Percentiles rank a stretch among this genome's conserved stretches.
Evolutionary conservation across 2,888 invertebrate species (phyloP).

Genomic region (Netelia fuscicornis): DNA sequence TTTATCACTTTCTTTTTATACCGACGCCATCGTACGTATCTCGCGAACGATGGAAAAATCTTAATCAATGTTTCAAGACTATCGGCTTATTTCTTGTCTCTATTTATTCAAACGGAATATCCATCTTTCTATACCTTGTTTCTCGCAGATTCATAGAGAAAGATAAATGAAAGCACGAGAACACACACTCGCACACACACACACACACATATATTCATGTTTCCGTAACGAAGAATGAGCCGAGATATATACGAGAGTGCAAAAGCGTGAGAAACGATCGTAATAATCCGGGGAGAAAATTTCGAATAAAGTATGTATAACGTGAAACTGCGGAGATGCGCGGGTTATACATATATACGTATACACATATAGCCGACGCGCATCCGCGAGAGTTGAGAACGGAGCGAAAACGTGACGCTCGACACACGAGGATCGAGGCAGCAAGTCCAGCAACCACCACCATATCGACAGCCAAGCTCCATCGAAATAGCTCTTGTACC

Average conservation of each 20-base stretch:
- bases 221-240: not conserved
- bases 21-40: too few relatives aligned
- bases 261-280: slow-evolving; percentile 15
- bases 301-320: slow-evolving; percentile 21
- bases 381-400: slow-evolving; percentile 12
- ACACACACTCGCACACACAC: not conserved
- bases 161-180: not conserved
- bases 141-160: not conserved
- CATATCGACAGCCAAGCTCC: slow-evolving; percentile 22
- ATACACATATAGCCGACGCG: not conserved
- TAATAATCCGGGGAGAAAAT: slow-evolving; percentile 38
- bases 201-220: too few relatives aligned
- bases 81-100: not conserved
- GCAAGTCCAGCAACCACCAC: slow-evolving; percentile 42
- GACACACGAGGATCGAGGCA: slow-evolving; percentile 30
- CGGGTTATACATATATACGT: slow-evolving; percentile 12
- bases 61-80: not conserved
- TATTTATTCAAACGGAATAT: not conserved
- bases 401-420: slow-evolving; percentile 43
- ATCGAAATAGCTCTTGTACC: slow-evolving; percentile 48
- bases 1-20: too few relatives aligned
- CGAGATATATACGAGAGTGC: not conserved
- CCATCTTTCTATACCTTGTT: not conserved
- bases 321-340: slow-evolving; percentile 13
- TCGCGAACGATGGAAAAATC: not conserved